Evolutionary conservation across 2,113 vertebrate genomes (phyloP).

Genomic region (Falco punctatus): DNA sequence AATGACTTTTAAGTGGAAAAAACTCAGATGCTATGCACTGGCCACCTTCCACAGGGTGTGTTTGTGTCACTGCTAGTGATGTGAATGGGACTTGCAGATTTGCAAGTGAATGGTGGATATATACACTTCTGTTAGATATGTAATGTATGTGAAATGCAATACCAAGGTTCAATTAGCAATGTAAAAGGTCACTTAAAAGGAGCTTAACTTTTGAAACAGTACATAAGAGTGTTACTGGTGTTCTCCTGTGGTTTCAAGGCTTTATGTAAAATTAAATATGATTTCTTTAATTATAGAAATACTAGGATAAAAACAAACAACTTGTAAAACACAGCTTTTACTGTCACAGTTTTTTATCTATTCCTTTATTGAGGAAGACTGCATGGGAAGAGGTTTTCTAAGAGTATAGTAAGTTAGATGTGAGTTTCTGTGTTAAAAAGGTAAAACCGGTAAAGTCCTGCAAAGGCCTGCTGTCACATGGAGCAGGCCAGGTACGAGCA

Average conservation of each 20-base stretch:
- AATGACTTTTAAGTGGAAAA: conserved; percentile 62
- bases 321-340: background rate
- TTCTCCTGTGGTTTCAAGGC: background rate
- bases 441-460: background rate
- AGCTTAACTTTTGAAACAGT: background rate
- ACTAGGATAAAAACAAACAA: background rate
- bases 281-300: background rate
- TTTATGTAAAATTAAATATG: background rate
- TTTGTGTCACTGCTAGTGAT: conserved; percentile 44
- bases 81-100: conserved; percentile 6
- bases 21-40: conserved; percentile 21
- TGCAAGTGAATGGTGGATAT: background rate
- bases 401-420: background rate
- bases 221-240: background rate
- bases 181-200: conserved; percentile 28
- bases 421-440: background rate
- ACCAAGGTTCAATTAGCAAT: conserved; percentile 55
- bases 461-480: rapidly evolving
- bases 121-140: background rate
- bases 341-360: background rate
- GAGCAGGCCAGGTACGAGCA: background rate
- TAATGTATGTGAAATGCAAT: background rate
- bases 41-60: conserved; percentile 26
- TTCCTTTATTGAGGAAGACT: background rate
- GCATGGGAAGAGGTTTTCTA: background rate